Conservation (phyloP, 2,797 vertebrate species). For the Microhierax caerulescens region DNA sequence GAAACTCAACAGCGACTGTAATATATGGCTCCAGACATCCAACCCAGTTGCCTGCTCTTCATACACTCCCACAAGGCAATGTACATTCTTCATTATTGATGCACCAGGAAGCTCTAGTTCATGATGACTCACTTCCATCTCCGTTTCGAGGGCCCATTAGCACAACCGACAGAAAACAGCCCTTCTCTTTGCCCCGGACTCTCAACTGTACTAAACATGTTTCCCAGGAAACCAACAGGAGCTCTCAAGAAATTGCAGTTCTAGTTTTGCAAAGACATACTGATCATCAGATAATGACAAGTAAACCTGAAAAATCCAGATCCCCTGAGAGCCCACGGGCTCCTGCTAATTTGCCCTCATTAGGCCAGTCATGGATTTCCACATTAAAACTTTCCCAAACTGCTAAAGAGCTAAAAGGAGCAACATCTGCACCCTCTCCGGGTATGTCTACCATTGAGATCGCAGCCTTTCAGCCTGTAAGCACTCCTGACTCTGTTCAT, state of each 20-base stretch:
- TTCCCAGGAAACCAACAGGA: background rate
- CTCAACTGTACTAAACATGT: background rate
- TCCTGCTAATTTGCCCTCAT: background rate
- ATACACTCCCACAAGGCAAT: background rate
- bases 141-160: background rate
- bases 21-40: background rate
- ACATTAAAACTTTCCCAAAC: background rate
- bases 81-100: accelerated
- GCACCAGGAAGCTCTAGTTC: background rate
- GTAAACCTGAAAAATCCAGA: background rate
- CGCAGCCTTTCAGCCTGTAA: background rate
- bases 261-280: background rate
- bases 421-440: background rate
- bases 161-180: background rate
- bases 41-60: background rate
- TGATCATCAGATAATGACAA: background rate
- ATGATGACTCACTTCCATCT: background rate
- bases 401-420: background rate
- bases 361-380: background rate
- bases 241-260: background rate
- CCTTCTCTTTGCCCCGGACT: background rate
- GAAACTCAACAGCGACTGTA: background rate
- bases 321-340: background rate
- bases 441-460: background rate
- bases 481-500: background rate